Evolutionary conservation across 1,140 invertebrate genomes (phyloP), one percentile per base, ranked within the genome.

Genomic region (Aphis craccivora): DNA sequence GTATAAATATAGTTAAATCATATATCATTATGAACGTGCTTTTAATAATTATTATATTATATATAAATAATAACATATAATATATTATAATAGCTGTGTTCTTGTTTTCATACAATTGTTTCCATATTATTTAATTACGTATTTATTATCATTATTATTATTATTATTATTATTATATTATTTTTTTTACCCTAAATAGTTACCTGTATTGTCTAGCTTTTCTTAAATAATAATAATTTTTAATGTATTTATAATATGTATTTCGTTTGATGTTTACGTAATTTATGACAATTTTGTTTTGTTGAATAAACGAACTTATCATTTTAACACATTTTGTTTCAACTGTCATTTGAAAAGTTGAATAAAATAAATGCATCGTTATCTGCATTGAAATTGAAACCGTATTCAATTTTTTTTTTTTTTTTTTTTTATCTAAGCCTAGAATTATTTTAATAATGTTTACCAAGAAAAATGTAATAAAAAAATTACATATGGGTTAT

Each of bases 281-380:
- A 89, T 89, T 55, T 51, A 55, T 0, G 35, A 7, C 25, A 18
- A 40, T 90, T 90, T 90, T 67, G 89, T 60, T 90, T 90, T 67
- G 89, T 90, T 90, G 37, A 90, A 90, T 90, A 90, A 60, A 90
- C 89, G 40, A 90, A 90, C 37, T 90, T 67, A 90, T 90, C 53
- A 67, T 90, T 90, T 40, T 90, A 90, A 43, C 53, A 40, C 20
- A 60, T 43, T 90, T 90, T 0, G 7, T 87, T 87, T 43, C 37
- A 76, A n/a, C 4, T 18, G 30, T 76, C 14, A 76, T 76, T 76
- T n/a, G 60, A 4, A 4, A n/a, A 67, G n/a, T 30, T 67, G 11
- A 67, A 60, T 30, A 60, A 60, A 67, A 67, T 30, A 67, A 67
- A 67, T 18, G 60, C 14, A 30, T n/a, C 55, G 8, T 30, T 11